Conservation (phyloP, 2,888 invertebrate genomes). For the Cordylochernes scorpioides region DNA sequence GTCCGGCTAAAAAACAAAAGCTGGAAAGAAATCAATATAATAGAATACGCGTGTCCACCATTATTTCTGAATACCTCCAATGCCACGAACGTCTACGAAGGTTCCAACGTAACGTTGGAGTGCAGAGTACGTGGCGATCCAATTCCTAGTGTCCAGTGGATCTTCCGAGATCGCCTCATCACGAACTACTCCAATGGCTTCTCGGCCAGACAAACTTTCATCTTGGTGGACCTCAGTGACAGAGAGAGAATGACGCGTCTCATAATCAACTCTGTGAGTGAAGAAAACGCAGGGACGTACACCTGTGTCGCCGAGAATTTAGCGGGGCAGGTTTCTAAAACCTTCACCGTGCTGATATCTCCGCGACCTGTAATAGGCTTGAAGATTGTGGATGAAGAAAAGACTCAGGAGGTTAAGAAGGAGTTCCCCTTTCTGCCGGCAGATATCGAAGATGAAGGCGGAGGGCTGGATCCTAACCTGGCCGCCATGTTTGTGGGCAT, state of each 20-base stretch:
- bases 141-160: slow-evolving; percentile 12
- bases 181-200: slow-evolving; percentile 10
- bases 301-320: slow-evolving; percentile 10
- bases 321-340: slow-evolving; percentile 10
- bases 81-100: slow-evolving; percentile 11
- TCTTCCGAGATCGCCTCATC: slow-evolving; percentile 11
- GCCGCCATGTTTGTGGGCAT: slow-evolving; percentile 11
- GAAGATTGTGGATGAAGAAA: slow-evolving; percentile 10
- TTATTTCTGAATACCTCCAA: slow-evolving; percentile 12
- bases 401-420: slow-evolving; percentile 12
- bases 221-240: slow-evolving; percentile 7
- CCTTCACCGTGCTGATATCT: slow-evolving; percentile 10
- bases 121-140: slow-evolving; percentile 12
- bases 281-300: slow-evolving; percentile 11
- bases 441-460: slow-evolving; percentile 4
- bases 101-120: slow-evolving; percentile 11
- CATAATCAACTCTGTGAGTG: slow-evolving; percentile 11
- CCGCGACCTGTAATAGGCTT: slow-evolving; percentile 10
- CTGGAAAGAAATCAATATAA: slow-evolving; percentile 9
- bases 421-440: too few species aligned
- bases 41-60: slow-evolving; percentile 11
- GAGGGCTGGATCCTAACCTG: too few species aligned
- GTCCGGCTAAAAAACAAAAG: slow-evolving; percentile 8
- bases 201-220: slow-evolving; percentile 10
- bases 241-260: slow-evolving; percentile 8